phyloP scores from a whole-genome alignment of 2,113 vertebrate genomes.

The Romanogobio albipinnatus region DNA sequence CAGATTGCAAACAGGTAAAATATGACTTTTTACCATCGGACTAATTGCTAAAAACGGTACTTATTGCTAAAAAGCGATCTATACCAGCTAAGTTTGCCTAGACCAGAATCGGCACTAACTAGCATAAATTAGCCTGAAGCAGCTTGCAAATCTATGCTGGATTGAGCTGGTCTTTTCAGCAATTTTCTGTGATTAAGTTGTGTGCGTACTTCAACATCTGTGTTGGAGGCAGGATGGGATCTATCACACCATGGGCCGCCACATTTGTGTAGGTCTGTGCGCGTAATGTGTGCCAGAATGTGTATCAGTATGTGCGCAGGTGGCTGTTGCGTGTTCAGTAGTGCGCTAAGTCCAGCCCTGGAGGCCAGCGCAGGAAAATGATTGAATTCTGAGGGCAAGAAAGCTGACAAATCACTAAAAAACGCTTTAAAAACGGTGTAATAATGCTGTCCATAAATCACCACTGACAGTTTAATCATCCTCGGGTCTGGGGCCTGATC shows the following conservation, averaged over 20 bases:
- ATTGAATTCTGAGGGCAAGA: slow-evolving; percentile 74
- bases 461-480: slow-evolving; percentile 79
- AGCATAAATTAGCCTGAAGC: neutral
- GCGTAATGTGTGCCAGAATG: slow-evolving; percentile 40
- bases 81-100: neutral
- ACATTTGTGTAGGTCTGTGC: slow-evolving; percentile 18
- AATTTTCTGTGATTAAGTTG: slow-evolving; percentile 16
- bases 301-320: slow-evolving; percentile 52
- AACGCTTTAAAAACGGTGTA: slow-evolving; percentile 60
- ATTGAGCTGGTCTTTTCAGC: neutral
- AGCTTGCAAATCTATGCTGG: neutral
- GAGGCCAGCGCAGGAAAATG: slow-evolving; percentile 66
- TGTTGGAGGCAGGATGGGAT: neutral
- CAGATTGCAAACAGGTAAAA: neutral
- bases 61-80: too few species aligned
- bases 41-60: too few species aligned
- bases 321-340: slow-evolving; percentile 56
- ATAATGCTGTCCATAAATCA: slow-evolving; percentile 75
- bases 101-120: neutral
- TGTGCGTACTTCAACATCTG: slow-evolving; percentile 16
- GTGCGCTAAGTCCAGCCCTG: slow-evolving; percentile 62
- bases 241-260: neutral
- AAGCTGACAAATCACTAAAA: slow-evolving; percentile 76
- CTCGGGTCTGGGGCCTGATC: slow-evolving; percentile 60
- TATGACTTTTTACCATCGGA: neutral